Evolutionary conservation across 2,888 invertebrate genomes (phyloP).

Genomic region (Dolichomitus sp.): DNA sequence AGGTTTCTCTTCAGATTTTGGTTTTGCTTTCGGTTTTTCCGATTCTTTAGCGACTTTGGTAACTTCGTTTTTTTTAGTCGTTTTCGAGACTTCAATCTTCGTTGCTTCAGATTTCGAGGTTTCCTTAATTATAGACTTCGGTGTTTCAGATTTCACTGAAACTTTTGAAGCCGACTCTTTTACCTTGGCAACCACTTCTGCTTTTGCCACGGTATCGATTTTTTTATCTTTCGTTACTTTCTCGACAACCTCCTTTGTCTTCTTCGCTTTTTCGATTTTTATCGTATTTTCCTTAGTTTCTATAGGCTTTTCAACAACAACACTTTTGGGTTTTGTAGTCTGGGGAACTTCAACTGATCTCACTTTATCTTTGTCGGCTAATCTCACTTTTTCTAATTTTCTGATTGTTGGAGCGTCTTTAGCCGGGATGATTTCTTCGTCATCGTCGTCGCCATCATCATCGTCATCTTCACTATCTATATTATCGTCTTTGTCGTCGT

Average conservation of each 20-base stretch:
- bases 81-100: slow-evolving; percentile 54
- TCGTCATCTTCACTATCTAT: slow-evolving; percentile 36
- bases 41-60: slow-evolving; percentile 66
- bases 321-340: slow-evolving; percentile 19
- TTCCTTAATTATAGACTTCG: slow-evolving; percentile 52
- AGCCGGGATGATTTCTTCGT: slow-evolving; percentile 10
- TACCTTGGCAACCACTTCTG: slow-evolving; percentile 69
- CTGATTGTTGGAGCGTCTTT: slow-evolving; percentile 57
- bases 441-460: slow-evolving; percentile 45
- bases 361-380: slow-evolving; percentile 78
- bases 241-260: slow-evolving; percentile 25
- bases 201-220: slow-evolving; percentile 42
- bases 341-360: slow-evolving; percentile 63
- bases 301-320: slow-evolving; percentile 19
- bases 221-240: slow-evolving; percentile 26
- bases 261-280: slow-evolving; percentile 62
- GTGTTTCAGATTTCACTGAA: slow-evolving; percentile 54
- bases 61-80: slow-evolving; percentile 32
- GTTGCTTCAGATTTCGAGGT: slow-evolving; percentile 40
- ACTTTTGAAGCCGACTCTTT: slow-evolving; percentile 56
- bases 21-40: slow-evolving; percentile 65
- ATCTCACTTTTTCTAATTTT: slow-evolving; percentile 80
- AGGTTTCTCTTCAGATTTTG: slow-evolving; percentile 49
- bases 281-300: slow-evolving; percentile 54
- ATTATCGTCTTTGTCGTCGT: slow-evolving; percentile 40